These are phyloP conservation scores for Pterocles burchelli DNA, from an alignment of 2,113 vertebrate genomes.

Conservation along the genomic window DNA sequence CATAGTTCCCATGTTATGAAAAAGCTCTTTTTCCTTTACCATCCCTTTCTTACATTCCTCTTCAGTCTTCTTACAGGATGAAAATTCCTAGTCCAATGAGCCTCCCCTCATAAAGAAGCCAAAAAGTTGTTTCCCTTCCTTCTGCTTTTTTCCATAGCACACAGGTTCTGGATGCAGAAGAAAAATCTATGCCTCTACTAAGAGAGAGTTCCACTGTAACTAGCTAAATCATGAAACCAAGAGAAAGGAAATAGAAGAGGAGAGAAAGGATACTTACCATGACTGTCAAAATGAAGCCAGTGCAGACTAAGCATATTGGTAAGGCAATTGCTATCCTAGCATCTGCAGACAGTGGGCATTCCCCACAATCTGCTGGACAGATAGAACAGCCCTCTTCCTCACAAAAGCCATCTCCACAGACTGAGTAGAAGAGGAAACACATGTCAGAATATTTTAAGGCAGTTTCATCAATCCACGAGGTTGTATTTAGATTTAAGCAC, in stretches of 20 bases:
- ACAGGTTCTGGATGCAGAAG: background rate
- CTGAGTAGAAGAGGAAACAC: constrained; percentile 49
- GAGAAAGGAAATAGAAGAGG: background rate
- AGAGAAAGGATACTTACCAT: constrained; percentile 64
- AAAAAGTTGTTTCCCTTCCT: background rate
- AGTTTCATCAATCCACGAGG: background rate
- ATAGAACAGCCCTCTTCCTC: constrained; percentile 81
- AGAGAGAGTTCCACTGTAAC: background rate
- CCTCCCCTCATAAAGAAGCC: background rate
- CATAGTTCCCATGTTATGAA: background rate
- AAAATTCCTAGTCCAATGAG: background rate
- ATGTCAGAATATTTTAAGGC: background rate
- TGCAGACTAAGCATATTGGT: constrained; percentile 77
- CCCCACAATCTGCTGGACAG: constrained; percentile 82
- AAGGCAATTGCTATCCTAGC: constrained; percentile 75
- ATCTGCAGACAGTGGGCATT: constrained; percentile 75
- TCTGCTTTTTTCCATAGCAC: background rate
- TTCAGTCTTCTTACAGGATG: background rate
- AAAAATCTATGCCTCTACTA: background rate
- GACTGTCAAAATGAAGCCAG: constrained; percentile 74
- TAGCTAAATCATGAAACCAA: background rate
- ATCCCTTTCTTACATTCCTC: background rate
- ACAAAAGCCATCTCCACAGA: constrained; percentile 81
- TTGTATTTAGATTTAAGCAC: background rate
- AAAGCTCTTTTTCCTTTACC: background rate